phyloP scores from a whole-genome alignment of 2,888 invertebrate genomes.

The Volucella bombylans region DNA sequence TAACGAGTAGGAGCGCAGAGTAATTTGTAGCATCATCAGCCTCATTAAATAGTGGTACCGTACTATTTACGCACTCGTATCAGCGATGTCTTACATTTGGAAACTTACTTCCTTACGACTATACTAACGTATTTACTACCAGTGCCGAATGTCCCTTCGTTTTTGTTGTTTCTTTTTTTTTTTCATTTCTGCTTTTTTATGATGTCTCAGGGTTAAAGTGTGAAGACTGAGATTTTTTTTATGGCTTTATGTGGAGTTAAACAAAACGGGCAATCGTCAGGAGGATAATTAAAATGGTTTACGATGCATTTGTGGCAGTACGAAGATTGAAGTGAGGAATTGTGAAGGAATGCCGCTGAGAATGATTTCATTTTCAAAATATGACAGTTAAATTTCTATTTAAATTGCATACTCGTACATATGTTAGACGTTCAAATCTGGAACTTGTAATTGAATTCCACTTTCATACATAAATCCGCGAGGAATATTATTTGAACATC shows the following conservation, averaged over 20 bases:
- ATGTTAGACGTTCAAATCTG: constrained; percentile 5
- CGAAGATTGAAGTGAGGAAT: constrained; percentile 8
- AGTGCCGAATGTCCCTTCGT: constrained; percentile 30
- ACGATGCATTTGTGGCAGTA: background rate
- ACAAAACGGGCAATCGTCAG: constrained; percentile 9
- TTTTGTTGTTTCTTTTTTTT: constrained; percentile 11
- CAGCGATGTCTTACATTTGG: constrained; percentile 45
- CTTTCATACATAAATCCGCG: background rate
- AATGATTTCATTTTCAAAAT: background rate
- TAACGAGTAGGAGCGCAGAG: constrained; percentile 32
- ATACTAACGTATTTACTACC: constrained; percentile 11
- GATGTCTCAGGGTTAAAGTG: constrained; percentile 15
- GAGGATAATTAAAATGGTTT: constrained; percentile 35
- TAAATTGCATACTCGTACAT: constrained; percentile 14
- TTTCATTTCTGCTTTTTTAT: constrained; percentile 21
- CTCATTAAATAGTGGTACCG: constrained; percentile 33
- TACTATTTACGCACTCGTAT: constrained; percentile 9
- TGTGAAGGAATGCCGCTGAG: background rate
- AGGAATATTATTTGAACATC: background rate
- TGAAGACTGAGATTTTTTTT: constrained; percentile 50
- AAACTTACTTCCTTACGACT: constrained; percentile 24
- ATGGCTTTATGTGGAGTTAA: constrained; percentile 31
- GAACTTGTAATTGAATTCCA: background rate
- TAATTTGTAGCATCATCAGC: constrained; percentile 46
- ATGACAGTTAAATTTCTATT: constrained; percentile 12